These are phyloP conservation scores for Globodera ellingtonae DNA, from an alignment of 1,140 invertebrate species.

Conservation along the genomic window DNA sequence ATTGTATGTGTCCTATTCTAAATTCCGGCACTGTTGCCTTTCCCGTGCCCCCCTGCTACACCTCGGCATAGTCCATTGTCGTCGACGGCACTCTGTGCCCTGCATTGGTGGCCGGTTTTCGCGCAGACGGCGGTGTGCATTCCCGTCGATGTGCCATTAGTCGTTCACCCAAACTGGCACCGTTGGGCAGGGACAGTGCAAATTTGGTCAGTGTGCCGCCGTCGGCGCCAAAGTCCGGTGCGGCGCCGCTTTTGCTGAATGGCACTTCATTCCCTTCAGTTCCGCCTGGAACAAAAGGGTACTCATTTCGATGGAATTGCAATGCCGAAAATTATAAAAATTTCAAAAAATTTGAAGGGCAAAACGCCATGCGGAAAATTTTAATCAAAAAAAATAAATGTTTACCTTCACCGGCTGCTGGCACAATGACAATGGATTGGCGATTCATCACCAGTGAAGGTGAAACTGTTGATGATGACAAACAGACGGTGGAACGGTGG, in stretches of 20 bases:
- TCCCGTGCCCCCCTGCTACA: neutral
- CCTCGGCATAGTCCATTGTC: conserved; percentile 6
- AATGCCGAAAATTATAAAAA: too few species aligned
- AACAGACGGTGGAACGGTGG: conserved; percentile 5
- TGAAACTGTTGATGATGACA: neutral
- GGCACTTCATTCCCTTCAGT: neutral
- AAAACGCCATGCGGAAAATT: too few species aligned
- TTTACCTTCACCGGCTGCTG: neutral
- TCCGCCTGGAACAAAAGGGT: neutral
- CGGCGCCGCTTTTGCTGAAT: neutral
- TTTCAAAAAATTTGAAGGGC: too few species aligned
- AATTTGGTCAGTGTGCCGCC: conserved; percentile 5
- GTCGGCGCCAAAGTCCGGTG: neutral
- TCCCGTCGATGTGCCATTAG: neutral
- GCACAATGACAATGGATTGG: conserved; percentile 6
- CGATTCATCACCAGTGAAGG: conserved; percentile 7
- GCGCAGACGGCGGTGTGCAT: neutral
- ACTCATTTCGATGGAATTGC: too few species aligned
- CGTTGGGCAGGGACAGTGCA: neutral
- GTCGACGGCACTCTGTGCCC: neutral
- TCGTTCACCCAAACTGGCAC: conserved; percentile 2
- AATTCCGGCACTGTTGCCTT: neutral
- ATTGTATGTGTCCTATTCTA: too few species aligned
- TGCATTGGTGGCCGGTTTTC: neutral
- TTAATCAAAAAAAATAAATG: too few species aligned